These are phyloP conservation scores for Strigamia crassipes DNA, from an alignment of 2,888 invertebrate species.

Conservation along the genomic window DNA sequence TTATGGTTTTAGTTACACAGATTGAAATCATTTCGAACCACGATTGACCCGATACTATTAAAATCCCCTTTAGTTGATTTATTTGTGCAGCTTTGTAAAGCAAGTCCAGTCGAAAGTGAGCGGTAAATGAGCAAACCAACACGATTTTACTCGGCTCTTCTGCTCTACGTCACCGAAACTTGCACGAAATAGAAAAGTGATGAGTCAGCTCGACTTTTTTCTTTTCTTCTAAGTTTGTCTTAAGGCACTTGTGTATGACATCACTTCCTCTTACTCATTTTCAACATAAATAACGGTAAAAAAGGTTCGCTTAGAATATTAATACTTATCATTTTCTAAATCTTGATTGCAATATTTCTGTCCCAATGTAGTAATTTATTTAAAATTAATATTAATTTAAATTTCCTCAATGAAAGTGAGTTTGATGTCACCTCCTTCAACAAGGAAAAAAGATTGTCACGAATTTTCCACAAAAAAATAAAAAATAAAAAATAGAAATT, in stretches of 20 bases:
- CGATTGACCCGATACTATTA: neutral
- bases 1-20: no score
- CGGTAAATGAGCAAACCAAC: neutral
- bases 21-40: neutral
- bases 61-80: neutral
- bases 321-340: neutral
- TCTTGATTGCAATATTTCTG: neutral
- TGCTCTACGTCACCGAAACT: neutral
- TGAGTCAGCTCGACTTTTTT: neutral
- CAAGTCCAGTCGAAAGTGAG: neutral
- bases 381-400: no score
- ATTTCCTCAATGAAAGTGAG: neutral
- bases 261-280: slow-evolving; percentile 12
- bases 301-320: neutral
- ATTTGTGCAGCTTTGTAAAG: neutral
- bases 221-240: neutral
- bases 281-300: neutral
- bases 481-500: neutral
- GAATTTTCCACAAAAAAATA: neutral
- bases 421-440: neutral
- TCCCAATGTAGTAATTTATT: no score
- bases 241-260: neutral
- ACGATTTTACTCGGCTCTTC: neutral
- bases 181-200: neutral
- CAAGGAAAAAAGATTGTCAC: neutral